These are phyloP conservation scores for Cebus imitator DNA, from an alignment of 2,113 vertebrate genomes.

Conservation along the genomic window DNA sequence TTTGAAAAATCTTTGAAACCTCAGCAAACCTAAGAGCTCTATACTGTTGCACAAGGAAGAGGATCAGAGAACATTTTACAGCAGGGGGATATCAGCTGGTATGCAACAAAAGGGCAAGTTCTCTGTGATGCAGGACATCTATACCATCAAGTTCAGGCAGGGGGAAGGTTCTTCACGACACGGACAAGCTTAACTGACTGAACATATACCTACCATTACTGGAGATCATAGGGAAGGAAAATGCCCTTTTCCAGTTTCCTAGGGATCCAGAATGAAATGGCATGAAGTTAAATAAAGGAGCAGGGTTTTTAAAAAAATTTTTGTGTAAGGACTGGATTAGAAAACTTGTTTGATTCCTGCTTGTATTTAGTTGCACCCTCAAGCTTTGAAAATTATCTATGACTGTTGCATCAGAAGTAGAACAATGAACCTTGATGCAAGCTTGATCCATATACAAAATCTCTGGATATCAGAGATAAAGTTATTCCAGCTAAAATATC, in stretches of 20 bases:
- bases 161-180: not conserved
- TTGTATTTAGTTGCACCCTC: not conserved
- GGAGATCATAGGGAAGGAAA: not conserved
- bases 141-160: not conserved
- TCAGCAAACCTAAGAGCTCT: not conserved
- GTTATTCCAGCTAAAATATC: not conserved
- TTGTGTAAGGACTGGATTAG: not conserved
- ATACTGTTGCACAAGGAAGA: not conserved
- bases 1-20: not conserved
- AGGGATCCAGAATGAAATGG: not conserved
- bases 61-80: not conserved
- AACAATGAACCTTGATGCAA: not conserved
- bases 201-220: not conserved
- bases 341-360: not conserved
- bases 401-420: not conserved
- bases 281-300: not conserved
- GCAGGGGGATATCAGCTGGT: not conserved
- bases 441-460: not conserved
- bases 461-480: not conserved
- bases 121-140: too few relatives aligned
- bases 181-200: not conserved
- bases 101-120: not conserved
- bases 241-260: not conserved
- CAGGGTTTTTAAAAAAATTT: not conserved
- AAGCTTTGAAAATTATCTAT: not conserved